A percentile compares a stretch with the other conserved stretches of the same genome.
Conservation (phyloP, 1,140 invertebrate species). For the Copidosoma floridanum region DNA sequence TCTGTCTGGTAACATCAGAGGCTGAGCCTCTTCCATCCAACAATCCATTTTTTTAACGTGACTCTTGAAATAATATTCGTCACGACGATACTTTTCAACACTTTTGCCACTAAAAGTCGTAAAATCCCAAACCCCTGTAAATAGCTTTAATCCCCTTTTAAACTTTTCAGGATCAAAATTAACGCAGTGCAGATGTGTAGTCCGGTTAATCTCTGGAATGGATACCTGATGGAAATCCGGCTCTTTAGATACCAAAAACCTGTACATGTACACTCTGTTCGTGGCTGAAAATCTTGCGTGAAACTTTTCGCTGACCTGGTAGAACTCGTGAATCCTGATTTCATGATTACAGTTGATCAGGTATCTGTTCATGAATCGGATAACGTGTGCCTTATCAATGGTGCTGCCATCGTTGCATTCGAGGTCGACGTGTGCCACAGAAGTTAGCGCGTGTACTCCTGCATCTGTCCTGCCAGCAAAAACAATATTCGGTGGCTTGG, state of each 20-base stretch:
- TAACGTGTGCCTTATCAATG: conserved; percentile 54
- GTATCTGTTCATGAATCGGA: conserved; percentile 60
- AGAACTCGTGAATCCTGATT: conserved; percentile 57
- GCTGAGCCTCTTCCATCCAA: conserved; percentile 49
- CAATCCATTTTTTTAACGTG: conserved; percentile 54
- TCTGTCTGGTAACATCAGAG: conserved; percentile 47
- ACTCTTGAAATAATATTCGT: conserved; percentile 39
- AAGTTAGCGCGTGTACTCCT: conserved; percentile 68
- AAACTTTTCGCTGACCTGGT: conserved; percentile 62
- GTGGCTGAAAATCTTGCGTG: conserved; percentile 61
- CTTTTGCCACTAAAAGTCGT: conserved; percentile 61
- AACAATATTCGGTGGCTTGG: neutral
- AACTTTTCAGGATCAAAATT: conserved; percentile 40
- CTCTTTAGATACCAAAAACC: conserved; percentile 55
- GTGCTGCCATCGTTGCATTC: conserved; percentile 34
- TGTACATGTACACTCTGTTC: conserved; percentile 69
- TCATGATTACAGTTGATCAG: conserved; percentile 56
- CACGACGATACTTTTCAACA: conserved; percentile 38
- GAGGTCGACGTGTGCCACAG: conserved; percentile 66
- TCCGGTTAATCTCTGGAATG: conserved; percentile 35
- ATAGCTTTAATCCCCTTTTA: conserved; percentile 31
- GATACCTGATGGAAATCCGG: conserved; percentile 32
- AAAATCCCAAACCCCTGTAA: conserved; percentile 62
- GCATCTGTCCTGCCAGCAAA: conserved; percentile 65
- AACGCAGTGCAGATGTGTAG: conserved; percentile 10